Conservation (phyloP, 2,113 vertebrate genomes). For the Bufo gargarizans region DNA sequence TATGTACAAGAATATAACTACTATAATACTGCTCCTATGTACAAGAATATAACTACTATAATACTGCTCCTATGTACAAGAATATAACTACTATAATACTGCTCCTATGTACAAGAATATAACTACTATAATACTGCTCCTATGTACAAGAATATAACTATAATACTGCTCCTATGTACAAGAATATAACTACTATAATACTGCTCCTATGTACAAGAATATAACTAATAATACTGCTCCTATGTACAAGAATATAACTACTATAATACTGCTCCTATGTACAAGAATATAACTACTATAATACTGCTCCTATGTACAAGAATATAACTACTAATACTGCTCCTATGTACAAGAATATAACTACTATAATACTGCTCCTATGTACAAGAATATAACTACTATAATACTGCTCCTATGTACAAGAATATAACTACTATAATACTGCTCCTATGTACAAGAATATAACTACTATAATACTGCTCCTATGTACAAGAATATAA, state of each 20-base stretch:
- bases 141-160: background rate
- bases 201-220: too few relatives aligned
- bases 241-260: too few relatives aligned
- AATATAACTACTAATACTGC: constrained; percentile 13
- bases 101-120: constrained; percentile 1
- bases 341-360: background rate
- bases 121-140: constrained; percentile 16
- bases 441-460: too few relatives aligned
- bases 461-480: too few relatives aligned
- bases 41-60: constrained; percentile 10
- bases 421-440: background rate
- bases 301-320: constrained; percentile 4
- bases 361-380: constrained; percentile 7
- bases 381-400: background rate
- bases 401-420: background rate
- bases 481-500: too few relatives aligned
- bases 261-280: background rate
- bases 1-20: background rate
- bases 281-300: constrained; percentile 25
- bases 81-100: constrained; percentile 21
- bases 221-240: too few relatives aligned
- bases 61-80: background rate
- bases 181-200: background rate
- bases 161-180: background rate
- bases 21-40: constrained; percentile 12